Percentiles rank a stretch among this genome's conserved stretches.
Evolutionary conservation across 2,113 vertebrate genomes (phyloP).

Genomic region (zebrafish (Danio rerio)): DNA sequence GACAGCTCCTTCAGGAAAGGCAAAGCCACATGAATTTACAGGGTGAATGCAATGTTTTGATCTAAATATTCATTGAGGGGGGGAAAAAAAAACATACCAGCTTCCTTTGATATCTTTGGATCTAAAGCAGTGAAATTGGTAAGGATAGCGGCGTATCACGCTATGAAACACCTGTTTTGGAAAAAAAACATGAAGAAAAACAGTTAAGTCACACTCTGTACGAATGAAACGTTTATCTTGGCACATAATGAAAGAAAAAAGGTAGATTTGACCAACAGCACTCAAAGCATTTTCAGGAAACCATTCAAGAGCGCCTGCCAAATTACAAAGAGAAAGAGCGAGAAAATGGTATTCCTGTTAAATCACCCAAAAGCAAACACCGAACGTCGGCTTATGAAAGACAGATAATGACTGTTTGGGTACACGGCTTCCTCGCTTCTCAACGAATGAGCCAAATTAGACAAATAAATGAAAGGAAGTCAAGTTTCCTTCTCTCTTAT

Average conservation of each 20-base stretch:
- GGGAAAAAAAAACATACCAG: conserved; percentile 62
- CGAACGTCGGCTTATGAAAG: conserved; percentile 79
- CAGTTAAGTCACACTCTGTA: conserved; percentile 66
- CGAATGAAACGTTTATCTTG: conserved; percentile 90
- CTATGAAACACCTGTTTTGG: conserved; percentile 73
- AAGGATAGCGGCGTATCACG: conserved; percentile 63
- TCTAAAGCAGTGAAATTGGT: conserved; percentile 72
- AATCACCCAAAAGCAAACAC: conserved; percentile 78
- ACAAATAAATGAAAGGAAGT: conserved; percentile 76
- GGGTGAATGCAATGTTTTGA: conserved; percentile 58
- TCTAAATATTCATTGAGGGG: conserved; percentile 59
- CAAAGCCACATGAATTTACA: conserved; percentile 61
- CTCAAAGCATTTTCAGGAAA: conserved; percentile 93
- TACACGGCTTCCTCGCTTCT: conserved; percentile 77
- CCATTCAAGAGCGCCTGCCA: conserved; percentile 87
- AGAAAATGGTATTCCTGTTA: conserved; percentile 82
- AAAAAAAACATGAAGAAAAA: conserved; percentile 71
- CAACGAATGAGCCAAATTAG: conserved; percentile 61
- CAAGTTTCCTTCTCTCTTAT: conserved; percentile 62
- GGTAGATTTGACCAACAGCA: conserved; percentile 87
- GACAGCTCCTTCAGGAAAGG: conserved; percentile 57
- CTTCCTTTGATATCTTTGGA: conserved; percentile 76
- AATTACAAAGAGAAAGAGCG: conserved; percentile 51
- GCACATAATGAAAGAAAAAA: conserved; percentile 87
- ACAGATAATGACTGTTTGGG: conserved; percentile 83